Percentiles rank a stretch among this genome's conserved stretches.
phyloP scores from a whole-genome alignment of 2,888 invertebrate genomes.

The Drosophila neonasuta region DNA sequence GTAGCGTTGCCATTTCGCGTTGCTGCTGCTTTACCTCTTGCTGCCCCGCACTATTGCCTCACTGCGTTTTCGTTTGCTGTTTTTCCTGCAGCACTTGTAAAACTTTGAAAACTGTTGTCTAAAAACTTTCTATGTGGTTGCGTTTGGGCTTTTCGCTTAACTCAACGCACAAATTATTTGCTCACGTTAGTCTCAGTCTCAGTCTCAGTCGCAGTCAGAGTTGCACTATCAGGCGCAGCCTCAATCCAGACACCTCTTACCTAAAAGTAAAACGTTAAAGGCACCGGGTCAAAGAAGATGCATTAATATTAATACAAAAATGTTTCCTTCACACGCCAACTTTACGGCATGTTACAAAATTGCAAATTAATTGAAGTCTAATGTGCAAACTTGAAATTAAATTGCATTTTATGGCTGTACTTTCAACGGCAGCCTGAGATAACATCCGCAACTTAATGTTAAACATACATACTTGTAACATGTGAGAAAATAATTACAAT shows the following conservation, averaged over 20 bases:
- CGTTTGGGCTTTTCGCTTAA: slow-evolving; percentile 62
- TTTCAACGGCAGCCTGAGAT: not conserved
- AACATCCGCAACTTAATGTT: not conserved
- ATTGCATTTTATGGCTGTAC: slow-evolving; percentile 14
- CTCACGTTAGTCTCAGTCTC: slow-evolving; percentile 49
- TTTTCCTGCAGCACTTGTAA: slow-evolving; percentile 61
- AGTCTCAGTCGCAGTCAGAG: slow-evolving; percentile 6
- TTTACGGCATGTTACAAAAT: slow-evolving; percentile 16
- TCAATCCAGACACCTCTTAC: slow-evolving; percentile 2
- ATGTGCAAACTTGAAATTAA: slow-evolving; percentile 12
- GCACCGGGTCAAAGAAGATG: slow-evolving; percentile 18
- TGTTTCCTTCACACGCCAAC: slow-evolving; percentile 21
- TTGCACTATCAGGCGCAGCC: not conserved
- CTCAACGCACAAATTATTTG: slow-evolving; percentile 73
- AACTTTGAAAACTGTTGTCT: slow-evolving; percentile 76
- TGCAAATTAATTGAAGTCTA: slow-evolving; percentile 32
- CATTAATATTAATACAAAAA: slow-evolving; percentile 50
- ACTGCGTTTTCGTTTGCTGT: slow-evolving; percentile 41
- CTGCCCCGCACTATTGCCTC: not conserved
- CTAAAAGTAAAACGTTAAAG: slow-evolving; percentile 43
- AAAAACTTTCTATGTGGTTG: slow-evolving; percentile 69
- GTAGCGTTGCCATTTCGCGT: not conserved
- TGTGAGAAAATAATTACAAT: not conserved
- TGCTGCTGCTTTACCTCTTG: slow-evolving; percentile 11
- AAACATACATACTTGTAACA: not conserved